A percentile compares a stretch with the other conserved stretches of the same genome.
phyloP scores from a whole-genome alignment of 2,113 vertebrate genomes.

The Telmatochromis brichardi region DNA sequence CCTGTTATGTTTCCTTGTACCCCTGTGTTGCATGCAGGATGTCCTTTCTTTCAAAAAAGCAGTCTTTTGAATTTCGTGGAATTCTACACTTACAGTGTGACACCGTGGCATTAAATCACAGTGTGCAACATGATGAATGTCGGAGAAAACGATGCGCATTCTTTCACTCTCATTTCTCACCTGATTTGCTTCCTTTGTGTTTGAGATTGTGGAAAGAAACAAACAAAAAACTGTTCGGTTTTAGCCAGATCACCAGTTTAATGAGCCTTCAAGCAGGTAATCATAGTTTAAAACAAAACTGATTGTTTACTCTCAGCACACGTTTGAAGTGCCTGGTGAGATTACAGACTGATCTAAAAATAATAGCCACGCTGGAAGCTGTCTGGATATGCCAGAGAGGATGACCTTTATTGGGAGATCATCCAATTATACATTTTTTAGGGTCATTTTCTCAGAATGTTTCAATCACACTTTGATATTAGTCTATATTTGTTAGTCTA shows the following conservation, averaged over 20 bases:
- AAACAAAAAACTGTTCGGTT: not conserved
- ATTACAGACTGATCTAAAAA: not conserved
- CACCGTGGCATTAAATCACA: not conserved
- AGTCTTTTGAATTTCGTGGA: not conserved
- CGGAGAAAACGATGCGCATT: not conserved
- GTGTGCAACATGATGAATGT: not conserved
- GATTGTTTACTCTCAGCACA: not conserved
- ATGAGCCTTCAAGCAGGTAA: not conserved
- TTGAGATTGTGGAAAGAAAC: not conserved
- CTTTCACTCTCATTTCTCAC: not conserved
- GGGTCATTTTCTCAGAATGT: not conserved
- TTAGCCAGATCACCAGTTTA: not conserved
- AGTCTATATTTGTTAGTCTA: not conserved
- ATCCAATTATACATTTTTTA: not conserved
- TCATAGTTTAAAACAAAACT: not conserved
- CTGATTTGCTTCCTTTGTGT: not conserved
- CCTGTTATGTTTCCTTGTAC: not conserved
- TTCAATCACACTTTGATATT: not conserved
- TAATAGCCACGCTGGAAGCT: not conserved
- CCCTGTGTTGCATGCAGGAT: not conserved
- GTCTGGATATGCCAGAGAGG: not conserved
- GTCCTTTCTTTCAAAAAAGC: not conserved
- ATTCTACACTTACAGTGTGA: not conserved
- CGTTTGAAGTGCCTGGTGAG: not conserved
- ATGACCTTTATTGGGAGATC: not conserved